Evolutionary conservation across 2,113 vertebrate genomes (phyloP).

Genomic region (Trachemys scripta): DNA sequence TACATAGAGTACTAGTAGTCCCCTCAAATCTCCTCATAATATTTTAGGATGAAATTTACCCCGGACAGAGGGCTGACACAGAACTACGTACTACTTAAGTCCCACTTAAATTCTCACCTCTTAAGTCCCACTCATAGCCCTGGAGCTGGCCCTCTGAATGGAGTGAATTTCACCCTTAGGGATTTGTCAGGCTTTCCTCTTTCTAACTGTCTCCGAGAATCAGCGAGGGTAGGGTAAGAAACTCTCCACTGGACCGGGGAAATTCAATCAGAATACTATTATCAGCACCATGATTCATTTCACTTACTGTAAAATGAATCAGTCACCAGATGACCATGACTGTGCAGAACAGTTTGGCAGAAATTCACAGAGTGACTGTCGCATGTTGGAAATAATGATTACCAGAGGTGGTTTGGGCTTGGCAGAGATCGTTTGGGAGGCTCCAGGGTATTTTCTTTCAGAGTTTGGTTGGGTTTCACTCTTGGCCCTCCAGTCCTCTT

Average conservation of each 20-base stretch:
- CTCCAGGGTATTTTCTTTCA: not conserved
- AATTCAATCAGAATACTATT: not conserved
- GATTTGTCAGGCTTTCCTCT: conserved; percentile 32
- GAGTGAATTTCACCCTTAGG: conserved; percentile 26
- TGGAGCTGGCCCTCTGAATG: not conserved
- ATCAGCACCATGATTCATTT: conserved; percentile 1
- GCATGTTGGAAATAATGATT: conserved; percentile 24
- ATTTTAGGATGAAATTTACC: not conserved
- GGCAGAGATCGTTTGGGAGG: not conserved
- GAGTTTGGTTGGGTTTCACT: not conserved
- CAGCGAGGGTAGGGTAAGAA: not conserved
- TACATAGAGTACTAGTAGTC: conserved; percentile 13
- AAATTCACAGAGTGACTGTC: not conserved
- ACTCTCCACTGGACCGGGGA: not conserved
- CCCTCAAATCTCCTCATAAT: conserved; percentile 27
- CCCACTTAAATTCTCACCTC: conserved; percentile 58
- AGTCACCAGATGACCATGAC: not conserved
- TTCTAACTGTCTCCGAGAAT: not conserved
- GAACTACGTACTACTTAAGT: not conserved
- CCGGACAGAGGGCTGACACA: conserved; percentile 9
- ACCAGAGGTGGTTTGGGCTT: not conserved
- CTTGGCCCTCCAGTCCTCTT: not conserved
- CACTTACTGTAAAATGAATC: not conserved
- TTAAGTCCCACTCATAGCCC: conserved; percentile 43
- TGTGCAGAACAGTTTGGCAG: conserved; percentile 20